Evolutionary conservation across 2,888 invertebrate species (phyloP), one percentile per base, ranked within the genome.

Genomic region (Mythimna albipuncta): DNA sequence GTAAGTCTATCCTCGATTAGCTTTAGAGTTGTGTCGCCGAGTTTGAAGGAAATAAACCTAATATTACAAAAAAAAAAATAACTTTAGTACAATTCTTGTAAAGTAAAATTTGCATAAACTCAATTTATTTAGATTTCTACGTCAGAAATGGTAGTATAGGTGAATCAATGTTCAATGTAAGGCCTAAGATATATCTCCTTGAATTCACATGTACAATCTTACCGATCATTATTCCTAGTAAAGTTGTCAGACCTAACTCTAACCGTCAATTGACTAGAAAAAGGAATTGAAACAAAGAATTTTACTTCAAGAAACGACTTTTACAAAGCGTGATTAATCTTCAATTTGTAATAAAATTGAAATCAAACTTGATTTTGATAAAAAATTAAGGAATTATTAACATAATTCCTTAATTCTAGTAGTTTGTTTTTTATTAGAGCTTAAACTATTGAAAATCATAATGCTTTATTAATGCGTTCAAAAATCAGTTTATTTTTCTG

Each of bases 241-340:
- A 75, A 64, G 57, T 75, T 85, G 74, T 77, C 81, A 73, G 72
- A 84, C 83, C 81, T 77, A 77, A 74, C 77, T 81, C 85, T 68
- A 67, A 68, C 65, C 58, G 70, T 79, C 84, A 84, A 85, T 85
- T 84, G 75, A 66, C 21, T 54, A 63, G 64, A 63, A 78, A 32
- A 81, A 83, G 57, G 68, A 54, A 72, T 70, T 63, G 71, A 67
- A 71, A 85, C 75, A 77, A 66, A 84, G 72, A 62, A 21, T 75
- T 79, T 73, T 57, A 66, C 67, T 77, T 52, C 66, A 74, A 75
- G 64, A 26, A 57, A 52, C 32, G 32, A 62, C 38, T 74, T 64
- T 72, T 63, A 57, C 38, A 59, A 74, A 64, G 72, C 83, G 76
- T 84, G 78, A 63, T 66, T 69, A 75, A 85, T 85, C 85, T 78